Conservation (phyloP, 2,888 invertebrate species). For the Pristionchus mayeri region DNA sequence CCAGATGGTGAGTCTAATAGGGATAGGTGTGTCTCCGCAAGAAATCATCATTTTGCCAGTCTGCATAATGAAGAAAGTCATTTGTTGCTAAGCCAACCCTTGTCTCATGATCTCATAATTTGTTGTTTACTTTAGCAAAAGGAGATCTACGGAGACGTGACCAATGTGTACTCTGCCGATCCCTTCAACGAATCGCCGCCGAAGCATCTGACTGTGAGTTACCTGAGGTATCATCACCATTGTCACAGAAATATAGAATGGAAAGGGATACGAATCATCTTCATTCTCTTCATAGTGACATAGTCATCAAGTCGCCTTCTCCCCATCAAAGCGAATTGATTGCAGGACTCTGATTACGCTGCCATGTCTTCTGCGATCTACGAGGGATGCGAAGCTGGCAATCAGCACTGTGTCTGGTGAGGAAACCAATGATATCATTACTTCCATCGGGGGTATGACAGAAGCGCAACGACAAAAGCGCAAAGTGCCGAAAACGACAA, state of each 20-base stretch:
- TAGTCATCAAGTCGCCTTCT: too few relatives aligned
- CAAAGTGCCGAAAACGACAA: too few relatives aligned
- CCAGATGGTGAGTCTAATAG: slow-evolving; percentile 80
- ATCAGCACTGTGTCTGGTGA: slow-evolving; percentile 28
- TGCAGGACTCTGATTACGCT: not conserved
- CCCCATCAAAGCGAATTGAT: not conserved
- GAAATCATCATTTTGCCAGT: too few relatives aligned
- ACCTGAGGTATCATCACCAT: too few relatives aligned
- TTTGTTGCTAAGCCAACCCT: too few relatives aligned
- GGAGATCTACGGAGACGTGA: slow-evolving; percentile 66
- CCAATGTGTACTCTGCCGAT: slow-evolving; percentile 90
- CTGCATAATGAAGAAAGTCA: too few relatives aligned
- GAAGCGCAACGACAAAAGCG: too few relatives aligned
- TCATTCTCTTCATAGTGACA: too few relatives aligned
- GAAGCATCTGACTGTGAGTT: slow-evolving; percentile 53
- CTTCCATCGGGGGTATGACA: too few relatives aligned
- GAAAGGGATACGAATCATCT: too few relatives aligned
- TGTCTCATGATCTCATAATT: not conserved
- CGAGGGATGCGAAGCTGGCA: not conserved
- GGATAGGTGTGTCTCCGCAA: not conserved
- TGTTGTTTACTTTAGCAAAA: slow-evolving; percentile 55
- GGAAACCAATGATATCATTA: not conserved
- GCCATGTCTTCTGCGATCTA: not conserved
- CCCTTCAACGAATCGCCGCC: slow-evolving; percentile 91
- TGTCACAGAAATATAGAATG: too few relatives aligned